These are phyloP conservation scores for Ophion ventricosus DNA, from an alignment of 2,888 invertebrate species.

Conservation along the genomic window DNA sequence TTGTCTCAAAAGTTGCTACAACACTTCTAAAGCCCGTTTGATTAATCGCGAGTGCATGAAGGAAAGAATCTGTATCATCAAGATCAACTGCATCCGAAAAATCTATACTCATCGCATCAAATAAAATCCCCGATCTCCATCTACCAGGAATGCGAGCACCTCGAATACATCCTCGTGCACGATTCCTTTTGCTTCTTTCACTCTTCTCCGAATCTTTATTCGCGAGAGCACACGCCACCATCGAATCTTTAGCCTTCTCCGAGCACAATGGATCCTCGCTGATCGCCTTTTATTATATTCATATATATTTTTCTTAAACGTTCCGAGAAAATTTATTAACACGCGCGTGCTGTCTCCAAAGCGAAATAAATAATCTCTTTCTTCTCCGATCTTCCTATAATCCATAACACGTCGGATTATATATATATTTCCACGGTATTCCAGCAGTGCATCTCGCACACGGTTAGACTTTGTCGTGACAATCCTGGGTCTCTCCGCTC, in stretches of 20 bases:
- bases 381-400: slow-evolving; percentile 67
- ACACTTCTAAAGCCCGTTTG: background rate
- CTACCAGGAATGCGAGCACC: background rate
- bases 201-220: background rate
- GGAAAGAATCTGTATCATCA: background rate
- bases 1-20: background rate
- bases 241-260: slow-evolving; percentile 18
- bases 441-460: slow-evolving; percentile 36
- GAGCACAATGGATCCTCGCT: slow-evolving; percentile 38
- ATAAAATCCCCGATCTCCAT: background rate
- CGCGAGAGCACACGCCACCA: slow-evolving; percentile 1
- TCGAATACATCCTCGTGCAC: background rate
- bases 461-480: slow-evolving; percentile 26
- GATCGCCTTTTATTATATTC: slow-evolving; percentile 49
- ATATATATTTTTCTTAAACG: slow-evolving; percentile 41
- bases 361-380: slow-evolving; percentile 29
- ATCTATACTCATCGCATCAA: background rate
- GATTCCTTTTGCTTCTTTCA: background rate
- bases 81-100: background rate
- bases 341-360: slow-evolving; percentile 8
- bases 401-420: slow-evolving; percentile 77
- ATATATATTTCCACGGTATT: slow-evolving; percentile 76
- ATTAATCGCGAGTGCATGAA: background rate
- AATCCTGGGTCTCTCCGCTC: slow-evolving; percentile 20
- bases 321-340: slow-evolving; percentile 62